phyloP scores from a whole-genome alignment of 2,113 vertebrate species.

The Lamprotornis superbus region DNA sequence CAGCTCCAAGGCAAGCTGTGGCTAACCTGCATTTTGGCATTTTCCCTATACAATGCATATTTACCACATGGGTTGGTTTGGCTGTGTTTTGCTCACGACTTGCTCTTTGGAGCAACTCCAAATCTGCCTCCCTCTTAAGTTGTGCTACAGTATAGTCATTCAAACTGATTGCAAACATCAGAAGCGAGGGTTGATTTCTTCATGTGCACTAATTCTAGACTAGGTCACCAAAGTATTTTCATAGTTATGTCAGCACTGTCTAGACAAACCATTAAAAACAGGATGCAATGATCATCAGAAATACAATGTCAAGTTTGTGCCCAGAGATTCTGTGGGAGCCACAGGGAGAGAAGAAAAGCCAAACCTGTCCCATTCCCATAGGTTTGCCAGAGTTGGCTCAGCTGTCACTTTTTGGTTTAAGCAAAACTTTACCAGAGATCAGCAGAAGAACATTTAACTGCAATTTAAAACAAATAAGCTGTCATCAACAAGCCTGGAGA shows the following conservation, averaged over 20 bases:
- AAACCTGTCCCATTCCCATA: background rate
- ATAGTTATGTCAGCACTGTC: slow-evolving; percentile 64
- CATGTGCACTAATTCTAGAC: slow-evolving; percentile 55
- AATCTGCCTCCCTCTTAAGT: slow-evolving; percentile 51
- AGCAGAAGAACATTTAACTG: background rate
- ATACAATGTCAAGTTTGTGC: background rate
- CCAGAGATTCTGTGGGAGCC: background rate
- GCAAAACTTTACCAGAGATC: background rate
- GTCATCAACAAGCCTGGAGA: background rate
- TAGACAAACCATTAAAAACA: slow-evolving; percentile 67
- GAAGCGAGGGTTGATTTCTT: slow-evolving; percentile 56
- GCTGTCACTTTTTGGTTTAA: background rate
- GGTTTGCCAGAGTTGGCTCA: background rate
- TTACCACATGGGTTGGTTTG: background rate
- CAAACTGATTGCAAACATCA: slow-evolving; percentile 58
- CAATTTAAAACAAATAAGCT: background rate
- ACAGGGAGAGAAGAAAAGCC: background rate
- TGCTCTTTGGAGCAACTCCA: slow-evolving; percentile 57
- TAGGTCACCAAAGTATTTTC: slow-evolving; percentile 62
- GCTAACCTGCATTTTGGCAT: background rate
- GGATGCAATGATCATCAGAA: slow-evolving; percentile 30
- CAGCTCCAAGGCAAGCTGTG: background rate
- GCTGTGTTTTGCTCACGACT: slow-evolving; percentile 31
- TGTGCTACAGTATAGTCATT: slow-evolving; percentile 42
- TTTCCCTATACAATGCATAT: background rate